Evolutionary conservation across 2,113 vertebrate species (phyloP).

Genomic region (Brachirus orientalis): DNA sequence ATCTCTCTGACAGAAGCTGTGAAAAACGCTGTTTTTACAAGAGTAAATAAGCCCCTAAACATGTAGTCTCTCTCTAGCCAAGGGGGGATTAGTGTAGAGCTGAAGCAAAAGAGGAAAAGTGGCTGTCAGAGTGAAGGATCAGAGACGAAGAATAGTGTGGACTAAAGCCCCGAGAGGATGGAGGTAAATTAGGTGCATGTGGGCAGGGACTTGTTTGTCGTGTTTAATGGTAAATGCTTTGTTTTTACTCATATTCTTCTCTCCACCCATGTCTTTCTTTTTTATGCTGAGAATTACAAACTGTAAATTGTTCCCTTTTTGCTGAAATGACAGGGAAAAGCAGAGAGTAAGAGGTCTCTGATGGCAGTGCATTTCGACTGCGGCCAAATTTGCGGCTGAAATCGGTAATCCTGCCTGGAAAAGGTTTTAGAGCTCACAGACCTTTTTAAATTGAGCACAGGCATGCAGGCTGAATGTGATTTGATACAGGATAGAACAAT

Average conservation of each 20-base stretch:
- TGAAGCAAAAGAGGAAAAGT: constrained; percentile 54
- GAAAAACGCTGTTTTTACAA: constrained; percentile 59
- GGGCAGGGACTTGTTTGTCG: constrained; percentile 47
- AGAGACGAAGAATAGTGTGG: constrained; percentile 48
- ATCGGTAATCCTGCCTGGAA: constrained; percentile 46
- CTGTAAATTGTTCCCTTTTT: constrained; percentile 15
- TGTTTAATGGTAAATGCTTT: constrained; percentile 57
- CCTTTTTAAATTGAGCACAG: constrained; percentile 31
- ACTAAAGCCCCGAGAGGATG: constrained; percentile 45
- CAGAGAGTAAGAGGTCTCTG: constrained; percentile 15
- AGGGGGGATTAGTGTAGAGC: constrained; percentile 72
- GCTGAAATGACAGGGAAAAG: constrained; percentile 35
- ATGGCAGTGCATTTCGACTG: constrained; percentile 26
- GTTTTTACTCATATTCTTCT: constrained; percentile 33
- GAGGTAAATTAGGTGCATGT: constrained; percentile 63
- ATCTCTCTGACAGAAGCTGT: constrained; percentile 20
- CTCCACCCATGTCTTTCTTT: not conserved
- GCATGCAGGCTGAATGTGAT: constrained; percentile 17
- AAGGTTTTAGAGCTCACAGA: constrained; percentile 35
- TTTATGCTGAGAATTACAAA: constrained; percentile 30
- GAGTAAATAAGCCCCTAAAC: constrained; percentile 75
- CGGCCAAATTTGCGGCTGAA: constrained; percentile 40
- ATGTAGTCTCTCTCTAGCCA: constrained; percentile 58
- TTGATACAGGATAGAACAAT: not conserved
- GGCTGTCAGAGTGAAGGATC: constrained; percentile 70